Evolutionary conservation across 2,888 invertebrate genomes (phyloP).

Genomic region (Drosophila rubida): DNA sequence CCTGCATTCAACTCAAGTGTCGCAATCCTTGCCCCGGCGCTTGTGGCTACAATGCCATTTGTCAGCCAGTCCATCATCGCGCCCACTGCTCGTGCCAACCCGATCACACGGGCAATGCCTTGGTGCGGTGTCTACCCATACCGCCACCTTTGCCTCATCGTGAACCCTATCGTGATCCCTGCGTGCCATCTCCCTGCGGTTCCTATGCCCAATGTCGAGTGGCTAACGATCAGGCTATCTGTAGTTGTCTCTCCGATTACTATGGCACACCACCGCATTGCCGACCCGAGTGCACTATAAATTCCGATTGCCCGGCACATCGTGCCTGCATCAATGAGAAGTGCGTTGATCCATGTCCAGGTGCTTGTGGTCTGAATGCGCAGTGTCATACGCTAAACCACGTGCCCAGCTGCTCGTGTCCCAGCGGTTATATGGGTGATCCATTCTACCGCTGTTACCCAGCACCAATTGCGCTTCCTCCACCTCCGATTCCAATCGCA

Average conservation of each 20-base stretch:
- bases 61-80: conserved; percentile 87
- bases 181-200: conserved; percentile 89
- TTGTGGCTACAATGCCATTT: conserved; percentile 88
- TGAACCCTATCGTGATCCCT: conserved; percentile 86
- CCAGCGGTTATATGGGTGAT: conserved; percentile 89
- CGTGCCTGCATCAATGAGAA: conserved; percentile 89
- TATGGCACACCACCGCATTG: conserved; percentile 90
- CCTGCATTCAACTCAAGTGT: conserved; percentile 88
- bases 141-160: conserved; percentile 46
- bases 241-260: conserved; percentile 88
- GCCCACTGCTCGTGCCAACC: conserved; percentile 87
- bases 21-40: conserved; percentile 87
- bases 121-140: conserved; percentile 87
- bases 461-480: conserved; percentile 38
- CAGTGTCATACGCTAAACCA: conserved; percentile 90
- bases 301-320: conserved; percentile 89
- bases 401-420: conserved; percentile 89
- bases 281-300: conserved; percentile 89
- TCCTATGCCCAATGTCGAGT: conserved; percentile 89
- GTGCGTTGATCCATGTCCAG: conserved; percentile 90
- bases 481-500: conserved; percentile 50
- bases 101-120: conserved; percentile 90
- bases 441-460: conserved; percentile 88
- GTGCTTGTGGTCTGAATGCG: conserved; percentile 90
- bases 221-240: conserved; percentile 87